Conservation (phyloP, 2,888 invertebrate species). For the Amiota minor region DNA sequence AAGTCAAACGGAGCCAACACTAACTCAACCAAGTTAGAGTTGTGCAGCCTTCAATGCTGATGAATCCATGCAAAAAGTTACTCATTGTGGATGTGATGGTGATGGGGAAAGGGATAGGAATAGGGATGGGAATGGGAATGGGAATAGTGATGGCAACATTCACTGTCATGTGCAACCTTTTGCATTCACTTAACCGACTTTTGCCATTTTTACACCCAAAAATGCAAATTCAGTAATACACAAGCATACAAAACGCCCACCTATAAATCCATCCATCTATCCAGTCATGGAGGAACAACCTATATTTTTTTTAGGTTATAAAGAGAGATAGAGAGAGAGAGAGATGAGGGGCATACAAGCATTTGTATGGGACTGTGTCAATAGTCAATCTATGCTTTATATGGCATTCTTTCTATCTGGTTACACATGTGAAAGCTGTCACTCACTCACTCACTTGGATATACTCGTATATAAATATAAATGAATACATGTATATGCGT, state of each 20-base stretch:
- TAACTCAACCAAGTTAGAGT: not conserved
- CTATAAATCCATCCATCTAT: slow-evolving; percentile 26
- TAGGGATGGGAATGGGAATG: too few relatives aligned
- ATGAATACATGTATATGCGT: not conserved
- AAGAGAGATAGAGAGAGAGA: slow-evolving; percentile 50
- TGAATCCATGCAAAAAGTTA: not conserved
- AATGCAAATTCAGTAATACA: slow-evolving; percentile 46
- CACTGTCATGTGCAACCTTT: slow-evolving; percentile 16
- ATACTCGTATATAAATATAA: not conserved
- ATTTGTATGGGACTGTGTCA: slow-evolving; percentile 39
- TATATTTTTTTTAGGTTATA: slow-evolving; percentile 46
- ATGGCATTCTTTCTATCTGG: slow-evolving; percentile 54
- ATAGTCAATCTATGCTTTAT: slow-evolving; percentile 64
- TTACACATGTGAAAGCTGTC: slow-evolving; percentile 63
- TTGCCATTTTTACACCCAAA: slow-evolving; percentile 30
- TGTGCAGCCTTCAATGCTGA: not conserved
- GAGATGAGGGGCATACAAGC: not conserved
- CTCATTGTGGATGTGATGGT: not conserved
- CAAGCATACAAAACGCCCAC: slow-evolving; percentile 33
- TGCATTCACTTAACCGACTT: slow-evolving; percentile 19
- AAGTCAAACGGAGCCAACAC: not conserved
- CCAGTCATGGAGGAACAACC: slow-evolving; percentile 33
- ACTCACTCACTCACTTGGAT: slow-evolving; percentile 8
- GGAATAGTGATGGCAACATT: too few relatives aligned
- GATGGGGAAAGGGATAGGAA: too few relatives aligned